A percentile compares a stretch with the other conserved stretches of the same genome.
These are phyloP conservation scores for Acrossocheilus wenchowensis DNA, from an alignment of 2,797 vertebrate genomes.

Conservation along the genomic window DNA sequence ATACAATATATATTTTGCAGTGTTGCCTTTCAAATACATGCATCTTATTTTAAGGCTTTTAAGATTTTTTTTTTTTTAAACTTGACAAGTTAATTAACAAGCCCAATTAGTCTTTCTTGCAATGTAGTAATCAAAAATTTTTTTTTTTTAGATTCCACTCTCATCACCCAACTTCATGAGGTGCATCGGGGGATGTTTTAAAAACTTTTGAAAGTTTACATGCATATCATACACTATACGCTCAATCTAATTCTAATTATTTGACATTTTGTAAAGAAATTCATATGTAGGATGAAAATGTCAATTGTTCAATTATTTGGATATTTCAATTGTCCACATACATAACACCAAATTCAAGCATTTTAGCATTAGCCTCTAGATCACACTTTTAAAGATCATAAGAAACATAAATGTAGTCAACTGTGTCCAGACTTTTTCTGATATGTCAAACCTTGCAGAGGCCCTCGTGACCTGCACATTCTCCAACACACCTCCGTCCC, in stretches of 20 bases:
- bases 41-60: background rate
- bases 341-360: background rate
- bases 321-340: background rate
- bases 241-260: background rate
- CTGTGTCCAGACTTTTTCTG: conserved; percentile 36
- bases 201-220: background rate
- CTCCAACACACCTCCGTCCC: conserved; percentile 38
- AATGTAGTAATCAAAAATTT: background rate
- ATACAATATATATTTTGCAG: background rate
- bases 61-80: background rate
- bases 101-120: background rate
- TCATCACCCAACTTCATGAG: too few species aligned
- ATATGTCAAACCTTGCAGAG: conserved; percentile 72
- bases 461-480: conserved; percentile 77
- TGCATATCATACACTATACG: background rate
- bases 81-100: background rate
- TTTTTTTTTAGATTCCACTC: background rate
- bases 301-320: too few species aligned
- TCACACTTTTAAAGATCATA: background rate
- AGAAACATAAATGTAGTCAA: background rate
- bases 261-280: background rate
- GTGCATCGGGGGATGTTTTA: background rate
- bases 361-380: background rate
- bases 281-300: background rate
- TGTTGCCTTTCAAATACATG: background rate